Base-by-base conservation (phyloP, 2,113 vertebrate species). In the Silurus asotus region DNA sequence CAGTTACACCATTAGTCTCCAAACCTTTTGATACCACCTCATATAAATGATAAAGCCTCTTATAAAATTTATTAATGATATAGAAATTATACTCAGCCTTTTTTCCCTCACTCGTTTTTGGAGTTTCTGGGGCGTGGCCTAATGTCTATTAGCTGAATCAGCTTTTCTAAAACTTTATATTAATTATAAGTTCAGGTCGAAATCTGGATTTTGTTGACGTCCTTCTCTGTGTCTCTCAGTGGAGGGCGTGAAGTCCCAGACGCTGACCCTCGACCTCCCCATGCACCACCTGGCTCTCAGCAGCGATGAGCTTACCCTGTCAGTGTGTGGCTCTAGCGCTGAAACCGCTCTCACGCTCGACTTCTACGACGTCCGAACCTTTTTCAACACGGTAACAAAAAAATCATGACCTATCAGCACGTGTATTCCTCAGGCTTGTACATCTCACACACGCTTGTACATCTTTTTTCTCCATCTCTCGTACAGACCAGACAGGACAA, bases 351-450 rank as follows among this genome's bases (percentile, higher is more conserved):
- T 96, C 89, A 93, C 92, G 7, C 87, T 99, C n/a, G 94, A 93
- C 19, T 99, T 99, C 91, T 99, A 96, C 81, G 98, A 99, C 17
- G 94, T 98, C 72, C 97, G 98, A 20, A 96, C 96, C 0, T 96
- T 99, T 87, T 89, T 96, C 15, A 98, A 98, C 87, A 94, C 96
- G 98, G 98, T 99, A 92, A 53, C 14, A 74, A 20, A n/a, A 49
- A 49, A 51, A 51, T 17, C 17, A 25, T 53, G 17, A 81, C 9
- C 9, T 10, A 51, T 51, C 0, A 4, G 2, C 37, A 14, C 1
- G 2, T 1, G 13, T 55, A 8, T 25, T 75, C 19, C 48, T 74
- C 10, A 17, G 19, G 8, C 4, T 37, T 23, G 19, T 23, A 51
- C 23, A 25, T 1, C 8, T 74, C 45, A 5, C 20, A 51, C 48